Conservation (phyloP, 2,113 vertebrate genomes). For the Pituophis catenifer region DNA sequence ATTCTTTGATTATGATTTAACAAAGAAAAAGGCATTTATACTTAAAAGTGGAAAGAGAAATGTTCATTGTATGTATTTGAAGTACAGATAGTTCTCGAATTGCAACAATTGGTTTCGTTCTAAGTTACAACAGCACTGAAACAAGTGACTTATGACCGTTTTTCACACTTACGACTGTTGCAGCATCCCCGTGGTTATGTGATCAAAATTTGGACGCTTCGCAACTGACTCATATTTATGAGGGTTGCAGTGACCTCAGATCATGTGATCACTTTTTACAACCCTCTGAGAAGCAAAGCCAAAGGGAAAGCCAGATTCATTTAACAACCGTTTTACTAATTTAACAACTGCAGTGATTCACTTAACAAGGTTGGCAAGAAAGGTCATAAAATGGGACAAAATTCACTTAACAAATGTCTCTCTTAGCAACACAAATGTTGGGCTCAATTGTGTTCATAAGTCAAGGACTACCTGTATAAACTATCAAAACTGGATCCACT, state of each 20-base stretch:
- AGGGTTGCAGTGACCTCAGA: too few species aligned
- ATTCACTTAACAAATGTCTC: too few species aligned
- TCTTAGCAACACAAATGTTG: too few species aligned
- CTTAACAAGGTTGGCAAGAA: too few species aligned
- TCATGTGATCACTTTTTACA: too few species aligned
- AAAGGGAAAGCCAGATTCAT: too few species aligned
- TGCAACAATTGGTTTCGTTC: not conserved
- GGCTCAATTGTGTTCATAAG: too few species aligned
- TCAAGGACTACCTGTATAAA: not conserved
- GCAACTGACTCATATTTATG: too few species aligned
- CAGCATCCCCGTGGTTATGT: not conserved
- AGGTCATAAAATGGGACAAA: too few species aligned
- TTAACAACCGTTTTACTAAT: too few species aligned
- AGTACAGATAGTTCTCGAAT: not conserved
- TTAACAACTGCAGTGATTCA: too few species aligned
- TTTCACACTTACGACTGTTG: not conserved
- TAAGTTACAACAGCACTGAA: not conserved
- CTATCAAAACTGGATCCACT: not conserved
- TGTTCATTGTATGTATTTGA: not conserved
- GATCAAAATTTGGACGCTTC: not conserved
- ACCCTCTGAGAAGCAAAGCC: too few species aligned
- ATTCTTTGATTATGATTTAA: not conserved
- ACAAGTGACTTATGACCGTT: not conserved
- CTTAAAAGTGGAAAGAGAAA: not conserved
- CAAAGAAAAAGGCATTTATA: not conserved